phyloP scores from a whole-genome alignment of 2,113 vertebrate species.

The Tetrax tetrax region DNA sequence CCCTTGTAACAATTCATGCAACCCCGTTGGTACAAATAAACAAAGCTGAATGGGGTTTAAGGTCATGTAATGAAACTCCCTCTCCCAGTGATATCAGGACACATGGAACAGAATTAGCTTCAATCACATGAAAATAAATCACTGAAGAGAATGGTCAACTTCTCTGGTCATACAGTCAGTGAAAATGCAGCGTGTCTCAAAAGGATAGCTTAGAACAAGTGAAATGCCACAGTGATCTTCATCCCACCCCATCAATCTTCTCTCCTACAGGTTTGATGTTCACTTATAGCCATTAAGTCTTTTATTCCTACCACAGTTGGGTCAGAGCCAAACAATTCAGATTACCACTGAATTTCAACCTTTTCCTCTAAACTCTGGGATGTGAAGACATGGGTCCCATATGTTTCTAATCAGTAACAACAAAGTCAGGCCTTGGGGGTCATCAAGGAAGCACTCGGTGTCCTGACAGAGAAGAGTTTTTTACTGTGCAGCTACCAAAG shows the following conservation, averaged over 20 bases:
- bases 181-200: background rate
- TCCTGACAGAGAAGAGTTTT: background rate
- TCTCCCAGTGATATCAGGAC: background rate
- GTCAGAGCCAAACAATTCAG: background rate
- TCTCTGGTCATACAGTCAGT: background rate
- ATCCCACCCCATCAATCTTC: background rate
- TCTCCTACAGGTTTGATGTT: background rate
- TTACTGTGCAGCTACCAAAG: background rate
- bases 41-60: background rate
- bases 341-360: background rate
- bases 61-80: fast-evolving
- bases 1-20: background rate
- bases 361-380: background rate
- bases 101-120: background rate
- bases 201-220: background rate
- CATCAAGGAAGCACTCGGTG: background rate
- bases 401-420: background rate
- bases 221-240: background rate
- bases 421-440: background rate
- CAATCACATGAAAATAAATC: background rate
- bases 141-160: background rate
- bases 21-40: background rate
- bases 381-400: background rate
- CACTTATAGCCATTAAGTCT: background rate
- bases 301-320: background rate